Conservation (phyloP, 2,113 vertebrate species). For the Panurus biarmicus region DNA sequence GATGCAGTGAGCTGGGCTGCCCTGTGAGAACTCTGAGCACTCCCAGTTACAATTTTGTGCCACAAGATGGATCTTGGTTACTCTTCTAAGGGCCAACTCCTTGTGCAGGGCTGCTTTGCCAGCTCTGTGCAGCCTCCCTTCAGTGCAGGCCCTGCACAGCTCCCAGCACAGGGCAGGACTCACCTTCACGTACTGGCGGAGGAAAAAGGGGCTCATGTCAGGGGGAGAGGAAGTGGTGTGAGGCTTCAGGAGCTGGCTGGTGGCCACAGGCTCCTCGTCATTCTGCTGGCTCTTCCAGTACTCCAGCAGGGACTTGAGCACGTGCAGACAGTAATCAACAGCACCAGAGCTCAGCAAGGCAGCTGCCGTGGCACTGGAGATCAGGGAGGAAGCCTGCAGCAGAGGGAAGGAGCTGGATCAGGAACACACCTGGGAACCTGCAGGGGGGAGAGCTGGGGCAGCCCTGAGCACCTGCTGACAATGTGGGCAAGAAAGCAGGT, state of each 20-base stretch:
- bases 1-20: neutral
- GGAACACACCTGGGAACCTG: neutral
- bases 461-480: neutral
- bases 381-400: constrained; percentile 89
- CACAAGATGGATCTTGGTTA: neutral
- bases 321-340: constrained; percentile 95
- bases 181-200: constrained; percentile 98
- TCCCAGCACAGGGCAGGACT: neutral
- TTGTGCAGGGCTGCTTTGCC: neutral
- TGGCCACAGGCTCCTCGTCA: constrained; percentile 86
- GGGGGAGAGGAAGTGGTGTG: constrained; percentile 92
- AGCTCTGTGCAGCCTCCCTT: neutral
- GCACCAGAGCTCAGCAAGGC: constrained; percentile 91
- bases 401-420: neutral
- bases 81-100: neutral
- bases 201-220: constrained; percentile 98
- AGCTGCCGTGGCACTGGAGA: constrained; percentile 94
- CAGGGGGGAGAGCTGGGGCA: neutral
- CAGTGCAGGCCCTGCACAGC: accelerated
- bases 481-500: neutral
- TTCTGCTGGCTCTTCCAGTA: constrained; percentile 98
- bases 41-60: neutral
- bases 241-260: constrained; percentile 92
- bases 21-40: neutral
- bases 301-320: constrained; percentile 92